phyloP scores from a whole-genome alignment of 2,888 invertebrate species.

The Drosophila anceps region DNA sequence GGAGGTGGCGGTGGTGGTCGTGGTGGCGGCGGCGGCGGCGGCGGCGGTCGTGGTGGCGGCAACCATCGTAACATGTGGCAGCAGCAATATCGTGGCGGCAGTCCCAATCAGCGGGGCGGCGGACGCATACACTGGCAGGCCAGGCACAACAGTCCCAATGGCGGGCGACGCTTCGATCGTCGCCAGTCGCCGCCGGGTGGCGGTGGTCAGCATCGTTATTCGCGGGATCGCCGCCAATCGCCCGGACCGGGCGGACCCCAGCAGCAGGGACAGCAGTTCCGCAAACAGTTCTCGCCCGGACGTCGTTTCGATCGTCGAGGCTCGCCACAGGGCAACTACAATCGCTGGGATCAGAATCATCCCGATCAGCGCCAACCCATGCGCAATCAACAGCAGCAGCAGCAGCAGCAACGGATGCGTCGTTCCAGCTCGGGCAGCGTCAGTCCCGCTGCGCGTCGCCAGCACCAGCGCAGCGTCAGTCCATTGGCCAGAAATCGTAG shows the following conservation, averaged over 20 bases:
- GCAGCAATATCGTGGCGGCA: slow-evolving; percentile 60
- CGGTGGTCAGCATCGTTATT: slow-evolving; percentile 54
- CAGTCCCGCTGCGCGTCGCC: slow-evolving; percentile 59
- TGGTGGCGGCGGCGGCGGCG: slow-evolving; percentile 60
- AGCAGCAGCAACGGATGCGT: slow-evolving; percentile 25
- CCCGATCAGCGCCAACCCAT: slow-evolving; percentile 39
- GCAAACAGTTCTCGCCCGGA: slow-evolving; percentile 75
- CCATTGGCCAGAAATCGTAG: slow-evolving; percentile 47
- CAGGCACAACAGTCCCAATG: slow-evolving; percentile 81
- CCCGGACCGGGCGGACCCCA: slow-evolving; percentile 49
- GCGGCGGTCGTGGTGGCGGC: slow-evolving; percentile 67
- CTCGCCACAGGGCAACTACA: slow-evolving; percentile 74
- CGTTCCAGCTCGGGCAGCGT: slow-evolving; percentile 53
- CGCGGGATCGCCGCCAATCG: slow-evolving; percentile 72
- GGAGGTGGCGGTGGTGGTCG: slow-evolving; percentile 60
- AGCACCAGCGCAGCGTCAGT: slow-evolving; percentile 64
- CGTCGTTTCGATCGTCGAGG: slow-evolving; percentile 80
- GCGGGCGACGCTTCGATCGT: slow-evolving; percentile 71
- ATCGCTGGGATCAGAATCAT: slow-evolving; percentile 77
- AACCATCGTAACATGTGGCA: slow-evolving; percentile 73
- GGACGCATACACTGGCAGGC: slow-evolving; percentile 81
- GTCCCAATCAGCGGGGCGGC: slow-evolving; percentile 75
- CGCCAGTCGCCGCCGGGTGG: slow-evolving; percentile 70
- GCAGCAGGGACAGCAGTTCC: slow-evolving; percentile 74
- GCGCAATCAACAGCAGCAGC: slow-evolving; percentile 37